phyloP scores from a whole-genome alignment of 2,113 vertebrate species.

The Onychostruthus taczanowskii region DNA sequence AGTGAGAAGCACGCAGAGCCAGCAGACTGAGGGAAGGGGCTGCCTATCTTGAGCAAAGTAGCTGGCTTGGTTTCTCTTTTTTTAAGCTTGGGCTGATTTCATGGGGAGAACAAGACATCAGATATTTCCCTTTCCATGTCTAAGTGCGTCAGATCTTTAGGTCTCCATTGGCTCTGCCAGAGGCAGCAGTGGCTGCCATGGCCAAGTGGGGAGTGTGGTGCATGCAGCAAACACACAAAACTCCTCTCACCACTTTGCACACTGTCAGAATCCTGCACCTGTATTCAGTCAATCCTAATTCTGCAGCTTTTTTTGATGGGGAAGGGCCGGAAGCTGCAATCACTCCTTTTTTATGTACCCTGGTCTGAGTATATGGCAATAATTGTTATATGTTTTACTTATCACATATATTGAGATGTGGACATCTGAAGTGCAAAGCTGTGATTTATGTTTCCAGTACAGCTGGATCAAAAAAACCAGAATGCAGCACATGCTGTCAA shows the following conservation, averaged over 20 bases:
- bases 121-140: neutral
- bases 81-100: neutral
- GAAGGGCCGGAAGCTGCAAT: neutral
- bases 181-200: neutral
- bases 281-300: neutral
- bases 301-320: neutral
- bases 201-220: neutral
- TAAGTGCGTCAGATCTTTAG: neutral
- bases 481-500: neutral
- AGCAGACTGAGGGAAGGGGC: neutral
- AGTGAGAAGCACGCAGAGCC: neutral
- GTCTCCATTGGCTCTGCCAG: neutral
- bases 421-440: neutral
- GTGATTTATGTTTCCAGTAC: neutral
- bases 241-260: neutral
- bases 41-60: neutral
- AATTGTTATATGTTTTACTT: neutral
- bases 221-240: neutral
- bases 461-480: neutral
- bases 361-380: neutral
- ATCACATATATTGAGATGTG: neutral
- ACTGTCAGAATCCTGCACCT: neutral
- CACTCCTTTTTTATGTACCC: neutral
- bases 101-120: neutral
- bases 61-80: neutral